Conservation (phyloP, 2,888 invertebrate species). For the Tethea ocularis region DNA sequence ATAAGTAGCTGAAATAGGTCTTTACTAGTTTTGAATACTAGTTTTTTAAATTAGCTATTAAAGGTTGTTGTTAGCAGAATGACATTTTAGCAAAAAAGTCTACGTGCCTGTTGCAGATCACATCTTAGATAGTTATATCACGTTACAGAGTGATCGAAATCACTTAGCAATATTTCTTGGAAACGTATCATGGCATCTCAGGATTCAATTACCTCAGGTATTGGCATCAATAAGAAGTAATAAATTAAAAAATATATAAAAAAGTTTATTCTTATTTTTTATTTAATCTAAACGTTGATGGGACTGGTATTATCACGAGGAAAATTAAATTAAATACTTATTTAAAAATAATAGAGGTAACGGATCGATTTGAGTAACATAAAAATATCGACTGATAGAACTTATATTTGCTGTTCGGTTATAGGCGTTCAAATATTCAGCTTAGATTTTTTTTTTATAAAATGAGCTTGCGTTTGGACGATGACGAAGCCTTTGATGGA, state of each 20-base stretch:
- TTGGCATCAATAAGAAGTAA: constrained; percentile 7
- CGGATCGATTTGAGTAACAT: no score
- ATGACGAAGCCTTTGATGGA: no score
- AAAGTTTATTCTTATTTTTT: background rate
- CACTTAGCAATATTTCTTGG: constrained; percentile 3
- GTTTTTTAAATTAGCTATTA: no score
- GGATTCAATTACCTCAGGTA: constrained; percentile 7
- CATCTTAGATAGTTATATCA: background rate
- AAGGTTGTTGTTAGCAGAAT: no score
- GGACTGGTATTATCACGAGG: background rate
- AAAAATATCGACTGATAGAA: no score
- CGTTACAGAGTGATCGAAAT: constrained; percentile 6
- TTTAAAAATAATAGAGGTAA: no score
- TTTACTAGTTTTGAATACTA: no score
- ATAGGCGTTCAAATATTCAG: no score
- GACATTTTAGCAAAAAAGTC: background rate
- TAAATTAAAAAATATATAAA: constrained; percentile 10
- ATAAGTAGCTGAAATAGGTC: no score
- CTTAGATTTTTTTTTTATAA: no score
- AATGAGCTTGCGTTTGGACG: no score
- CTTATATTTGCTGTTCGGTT: no score
- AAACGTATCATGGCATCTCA: constrained; percentile 1
- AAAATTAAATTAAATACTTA: background rate
- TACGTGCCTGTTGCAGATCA: constrained; percentile 9
- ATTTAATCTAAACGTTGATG: background rate